Conservation (phyloP, 2,888 invertebrate species). For the Keiferia lycopersicella region DNA sequence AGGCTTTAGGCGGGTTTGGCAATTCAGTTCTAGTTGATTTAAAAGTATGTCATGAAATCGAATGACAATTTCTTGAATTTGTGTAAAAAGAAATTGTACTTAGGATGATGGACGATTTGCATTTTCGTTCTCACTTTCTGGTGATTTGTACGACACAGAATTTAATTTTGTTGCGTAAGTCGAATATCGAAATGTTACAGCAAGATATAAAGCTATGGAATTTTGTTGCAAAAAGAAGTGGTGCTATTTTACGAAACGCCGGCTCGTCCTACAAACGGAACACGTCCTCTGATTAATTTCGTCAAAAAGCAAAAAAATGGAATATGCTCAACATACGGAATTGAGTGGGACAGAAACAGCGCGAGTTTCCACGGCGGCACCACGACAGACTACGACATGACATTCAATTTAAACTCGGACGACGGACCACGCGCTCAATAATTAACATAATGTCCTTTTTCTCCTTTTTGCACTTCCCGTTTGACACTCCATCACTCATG, state of each 20-base stretch:
- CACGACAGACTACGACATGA: slow-evolving; percentile 63
- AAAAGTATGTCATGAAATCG: no score
- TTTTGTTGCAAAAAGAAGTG: background rate
- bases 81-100: no score
- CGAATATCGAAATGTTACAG: background rate
- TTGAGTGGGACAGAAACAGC: slow-evolving; percentile 53
- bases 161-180: background rate
- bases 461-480: slow-evolving; percentile 79
- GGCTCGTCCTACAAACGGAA: slow-evolving; percentile 2
- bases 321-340: slow-evolving; percentile 45
- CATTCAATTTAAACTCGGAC: slow-evolving; percentile 79
- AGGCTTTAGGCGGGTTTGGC: background rate
- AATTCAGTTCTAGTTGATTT: no score
- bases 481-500: slow-evolving; percentile 82
- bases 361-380: slow-evolving; percentile 51
- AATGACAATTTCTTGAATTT: background rate
- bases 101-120: no score
- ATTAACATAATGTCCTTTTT: slow-evolving; percentile 81
- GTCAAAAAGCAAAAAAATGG: slow-evolving; percentile 40
- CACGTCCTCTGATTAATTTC: slow-evolving; percentile 36
- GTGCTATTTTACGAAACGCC: background rate
- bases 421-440: slow-evolving; percentile 72
- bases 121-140: no score
- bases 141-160: no score
- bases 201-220: background rate